Base-by-base conservation (phyloP, 1,140 invertebrate genomes). In the Leucophenga varia region DNA sequence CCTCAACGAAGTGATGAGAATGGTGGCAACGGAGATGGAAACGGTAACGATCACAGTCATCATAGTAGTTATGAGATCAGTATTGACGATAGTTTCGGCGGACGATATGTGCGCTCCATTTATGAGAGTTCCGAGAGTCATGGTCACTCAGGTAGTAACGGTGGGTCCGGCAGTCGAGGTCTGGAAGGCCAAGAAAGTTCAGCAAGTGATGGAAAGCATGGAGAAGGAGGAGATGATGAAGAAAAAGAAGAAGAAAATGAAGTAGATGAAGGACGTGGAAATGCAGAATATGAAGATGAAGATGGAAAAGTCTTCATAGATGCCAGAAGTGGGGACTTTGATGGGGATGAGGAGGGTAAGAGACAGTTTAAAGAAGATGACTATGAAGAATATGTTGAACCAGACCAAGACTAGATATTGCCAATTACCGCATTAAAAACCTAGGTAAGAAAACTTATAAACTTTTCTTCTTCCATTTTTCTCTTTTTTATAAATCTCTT, bases 21-120 rank as follows among this genome's bases (percentile, higher is more conserved):
- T 1, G 10, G 34, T 16, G 17, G 2, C 9, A 17, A 39, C 4
- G 32, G 13, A 0, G 8, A 2, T 1, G 30, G 1, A 2, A 32
- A 41, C 25, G 6, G 25, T 0, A 3, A 35, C 9, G 56, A 38
- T 7, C 56, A 67, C 44, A 60, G 54, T 22, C 59, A 67, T 34
- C 63, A 65, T 40, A 64, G 59, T 52, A 67, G 64, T 64, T 68
- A 60, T 16, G 64, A 63, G 49, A 57, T 68, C 59, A 63, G 63
- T 38, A 67, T 67, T 31, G 63, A 67, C 19, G 59, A 67, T n/a
- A 67, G 59, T 36, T 59, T 67, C 17, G 64, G 63, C 17, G 63
- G 57, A 0, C 51, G 63, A 6, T 63, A 63, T 28, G 49, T 68
- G 6, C 59, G 56, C 14, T 59, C 63, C 47, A 67, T 68, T 10